These are phyloP conservation scores for Cybosia mesomella DNA, from an alignment of 2,888 invertebrate genomes.

Conservation along the genomic window DNA sequence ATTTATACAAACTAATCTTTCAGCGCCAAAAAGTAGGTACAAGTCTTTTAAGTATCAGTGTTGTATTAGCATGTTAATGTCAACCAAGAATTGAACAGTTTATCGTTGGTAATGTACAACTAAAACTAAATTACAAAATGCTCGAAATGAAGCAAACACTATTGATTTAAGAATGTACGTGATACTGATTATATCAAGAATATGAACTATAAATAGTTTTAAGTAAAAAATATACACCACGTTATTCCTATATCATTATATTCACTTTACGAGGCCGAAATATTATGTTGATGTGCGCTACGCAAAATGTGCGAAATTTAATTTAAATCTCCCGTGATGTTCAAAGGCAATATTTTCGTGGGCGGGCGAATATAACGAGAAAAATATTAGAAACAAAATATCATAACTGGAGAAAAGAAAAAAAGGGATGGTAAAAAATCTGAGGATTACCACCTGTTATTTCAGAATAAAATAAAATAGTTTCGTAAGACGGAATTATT, in stretches of 20 bases:
- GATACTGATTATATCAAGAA: too few relatives aligned
- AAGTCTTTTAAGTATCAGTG: neutral
- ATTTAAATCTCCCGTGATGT: constrained; percentile 59
- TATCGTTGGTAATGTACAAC: too few relatives aligned
- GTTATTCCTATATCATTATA: neutral
- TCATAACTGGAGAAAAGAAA: constrained; percentile 31
- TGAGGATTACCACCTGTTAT: constrained; percentile 59
- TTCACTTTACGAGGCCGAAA: neutral
- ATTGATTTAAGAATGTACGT: too few relatives aligned
- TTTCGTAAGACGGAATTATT: constrained; percentile 25
- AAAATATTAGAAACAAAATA: constrained; percentile 53
- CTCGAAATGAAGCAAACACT: too few relatives aligned
- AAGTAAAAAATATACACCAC: neutral
- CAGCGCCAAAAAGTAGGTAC: neutral
- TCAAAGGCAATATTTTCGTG: constrained; percentile 47
- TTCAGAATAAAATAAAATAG: constrained; percentile 54
- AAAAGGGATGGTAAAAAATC: constrained; percentile 47
- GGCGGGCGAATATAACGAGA: constrained; percentile 44
- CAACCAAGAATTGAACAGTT: too few relatives aligned
- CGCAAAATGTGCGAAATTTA: constrained; percentile 57
- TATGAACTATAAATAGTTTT: neutral
- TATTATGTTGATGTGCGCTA: constrained; percentile 16
- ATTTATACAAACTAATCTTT: too few relatives aligned
- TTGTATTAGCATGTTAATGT: too few relatives aligned
- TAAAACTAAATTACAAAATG: too few relatives aligned